phyloP scores from a whole-genome alignment of 1,140 invertebrate genomes.

The Magallana ariakensis region DNA sequence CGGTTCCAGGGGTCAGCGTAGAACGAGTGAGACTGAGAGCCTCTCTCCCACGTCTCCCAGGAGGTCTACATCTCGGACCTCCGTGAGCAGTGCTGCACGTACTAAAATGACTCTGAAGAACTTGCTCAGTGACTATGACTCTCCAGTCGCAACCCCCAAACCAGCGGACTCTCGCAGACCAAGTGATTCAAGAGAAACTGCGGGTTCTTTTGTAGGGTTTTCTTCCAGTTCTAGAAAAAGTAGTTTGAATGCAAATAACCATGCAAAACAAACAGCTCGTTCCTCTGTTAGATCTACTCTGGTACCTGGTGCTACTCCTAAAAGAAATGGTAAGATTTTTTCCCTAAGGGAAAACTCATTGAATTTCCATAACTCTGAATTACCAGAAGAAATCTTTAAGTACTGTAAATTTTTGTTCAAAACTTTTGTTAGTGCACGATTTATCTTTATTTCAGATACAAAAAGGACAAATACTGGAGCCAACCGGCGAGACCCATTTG shows the following conservation, averaged over 20 bases:
- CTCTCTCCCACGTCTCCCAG: slow-evolving; percentile 3
- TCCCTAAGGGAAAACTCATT: background rate
- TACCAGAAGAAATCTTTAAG: too few relatives aligned
- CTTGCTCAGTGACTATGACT: slow-evolving; percentile 35
- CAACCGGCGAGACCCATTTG: background rate
- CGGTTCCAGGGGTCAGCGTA: background rate
- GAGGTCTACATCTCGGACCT: background rate
- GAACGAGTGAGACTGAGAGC: slow-evolving; percentile 38
- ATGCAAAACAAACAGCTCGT: background rate
- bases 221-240: background rate
- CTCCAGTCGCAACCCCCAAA: background rate
- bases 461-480: slow-evolving; percentile 1
- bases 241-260: slow-evolving; percentile 18
- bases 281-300: background rate
- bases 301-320: background rate
- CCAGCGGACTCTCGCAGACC: background rate
- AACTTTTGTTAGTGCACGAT: too few relatives aligned
- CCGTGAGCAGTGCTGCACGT: slow-evolving; percentile 37
- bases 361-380: too few relatives aligned
- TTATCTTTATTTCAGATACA: background rate
- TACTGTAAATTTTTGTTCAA: too few relatives aligned
- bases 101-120: slow-evolving; percentile 45
- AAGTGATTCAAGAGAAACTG: background rate
- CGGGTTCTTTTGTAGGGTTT: slow-evolving; percentile 1
- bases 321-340: slow-evolving; percentile 7